phyloP scores from a whole-genome alignment of 1,140 invertebrate genomes.

The Camponotus vicinus region DNA sequence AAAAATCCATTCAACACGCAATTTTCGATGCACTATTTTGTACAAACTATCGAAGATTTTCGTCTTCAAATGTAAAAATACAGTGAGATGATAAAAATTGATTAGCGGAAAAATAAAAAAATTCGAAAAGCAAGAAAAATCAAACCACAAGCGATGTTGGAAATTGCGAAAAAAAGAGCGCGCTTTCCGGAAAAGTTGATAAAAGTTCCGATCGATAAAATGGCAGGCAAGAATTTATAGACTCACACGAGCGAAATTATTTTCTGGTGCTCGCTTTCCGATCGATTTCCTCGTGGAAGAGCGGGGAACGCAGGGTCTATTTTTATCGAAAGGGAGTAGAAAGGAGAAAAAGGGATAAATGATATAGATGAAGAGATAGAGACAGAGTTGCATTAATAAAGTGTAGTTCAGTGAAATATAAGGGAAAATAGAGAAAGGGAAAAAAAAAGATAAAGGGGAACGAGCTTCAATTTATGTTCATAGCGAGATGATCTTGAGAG shows the following conservation, averaged over 20 bases:
- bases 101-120: background rate
- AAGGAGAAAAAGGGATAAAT: constrained; percentile 26
- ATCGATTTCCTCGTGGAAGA: constrained; percentile 60
- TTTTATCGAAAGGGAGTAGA: constrained; percentile 17
- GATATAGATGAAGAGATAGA: constrained; percentile 46
- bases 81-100: background rate
- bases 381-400: constrained; percentile 65
- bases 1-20: background rate
- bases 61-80: background rate
- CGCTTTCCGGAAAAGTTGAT: constrained; percentile 11
- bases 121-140: background rate
- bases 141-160: background rate
- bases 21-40: background rate
- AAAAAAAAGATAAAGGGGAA: constrained; percentile 23
- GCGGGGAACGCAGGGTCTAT: constrained; percentile 40
- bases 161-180: background rate
- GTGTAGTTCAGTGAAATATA: constrained; percentile 16
- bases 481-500: constrained; percentile 13
- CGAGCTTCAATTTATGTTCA: constrained; percentile 33
- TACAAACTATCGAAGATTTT: constrained; percentile 3
- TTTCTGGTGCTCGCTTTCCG: constrained; percentile 37
- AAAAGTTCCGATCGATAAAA: constrained; percentile 45
- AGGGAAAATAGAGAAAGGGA: background rate
- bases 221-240: constrained; percentile 27
- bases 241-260: constrained; percentile 47